Conservation (phyloP, 2,797 vertebrate genomes). For the Anableps anableps region DNA sequence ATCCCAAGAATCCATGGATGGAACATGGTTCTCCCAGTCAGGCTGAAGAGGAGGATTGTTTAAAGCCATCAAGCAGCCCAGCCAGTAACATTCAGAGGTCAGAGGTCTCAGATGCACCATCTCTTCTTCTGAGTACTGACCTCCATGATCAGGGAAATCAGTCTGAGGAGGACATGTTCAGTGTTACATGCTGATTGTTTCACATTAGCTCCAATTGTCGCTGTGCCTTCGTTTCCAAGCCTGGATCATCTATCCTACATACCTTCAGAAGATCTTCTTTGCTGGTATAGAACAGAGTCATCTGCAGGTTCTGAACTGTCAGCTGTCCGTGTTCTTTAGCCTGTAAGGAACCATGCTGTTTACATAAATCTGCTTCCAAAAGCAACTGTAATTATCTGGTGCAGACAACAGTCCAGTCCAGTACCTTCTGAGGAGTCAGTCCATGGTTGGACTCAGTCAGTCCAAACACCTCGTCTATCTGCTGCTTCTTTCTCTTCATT, state of each 20-base stretch:
- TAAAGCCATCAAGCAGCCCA: background rate
- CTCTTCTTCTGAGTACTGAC: background rate
- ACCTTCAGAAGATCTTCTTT: slow-evolving; percentile 1
- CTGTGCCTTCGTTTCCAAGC: background rate
- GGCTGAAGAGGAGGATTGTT: background rate
- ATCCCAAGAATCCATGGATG: no score
- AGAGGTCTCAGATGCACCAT: background rate
- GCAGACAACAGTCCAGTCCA: background rate
- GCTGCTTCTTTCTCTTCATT: slow-evolving; percentile 1
- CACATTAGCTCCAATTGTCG: no score
- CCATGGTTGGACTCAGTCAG: background rate
- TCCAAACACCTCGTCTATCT: background rate
- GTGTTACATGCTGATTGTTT: background rate
- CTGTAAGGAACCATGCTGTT: background rate
- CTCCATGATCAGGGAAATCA: background rate
- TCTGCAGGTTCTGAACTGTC: background rate
- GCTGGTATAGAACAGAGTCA: background rate
- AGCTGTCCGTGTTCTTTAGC: background rate
- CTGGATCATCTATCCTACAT: background rate
- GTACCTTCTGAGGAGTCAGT: background rate
- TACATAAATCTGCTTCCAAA: background rate
- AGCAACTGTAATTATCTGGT: background rate
- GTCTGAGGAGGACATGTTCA: background rate
- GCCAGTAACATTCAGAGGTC: background rate
- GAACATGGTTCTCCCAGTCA: no score